These are phyloP conservation scores for Stratiolaelaps scimitus DNA, from an alignment of 1,140 invertebrate species.

Conservation along the genomic window DNA sequence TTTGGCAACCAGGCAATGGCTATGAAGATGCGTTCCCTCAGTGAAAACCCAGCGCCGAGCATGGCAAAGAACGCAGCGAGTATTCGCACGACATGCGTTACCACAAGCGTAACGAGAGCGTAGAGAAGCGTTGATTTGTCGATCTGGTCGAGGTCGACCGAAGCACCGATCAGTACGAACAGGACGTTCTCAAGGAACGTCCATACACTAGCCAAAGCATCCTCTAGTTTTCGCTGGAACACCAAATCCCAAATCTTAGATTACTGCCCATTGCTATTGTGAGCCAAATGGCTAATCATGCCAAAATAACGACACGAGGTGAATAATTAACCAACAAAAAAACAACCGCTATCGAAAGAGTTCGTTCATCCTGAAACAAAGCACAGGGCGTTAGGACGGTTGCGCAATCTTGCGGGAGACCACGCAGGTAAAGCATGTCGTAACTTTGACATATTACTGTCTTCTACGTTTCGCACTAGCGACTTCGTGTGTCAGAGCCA, in stretches of 20 bases:
- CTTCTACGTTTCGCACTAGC: too few relatives aligned
- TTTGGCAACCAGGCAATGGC: slow-evolving; percentile 83
- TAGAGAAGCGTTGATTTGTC: slow-evolving; percentile 39
- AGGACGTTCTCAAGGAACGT: slow-evolving; percentile 84
- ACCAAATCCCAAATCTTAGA: too few relatives aligned
- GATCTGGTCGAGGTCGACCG: slow-evolving; percentile 48
- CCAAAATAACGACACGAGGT: too few relatives aligned
- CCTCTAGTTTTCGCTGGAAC: slow-evolving; percentile 40
- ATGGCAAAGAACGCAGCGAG: slow-evolving; percentile 49
- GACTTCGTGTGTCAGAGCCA: too few relatives aligned
- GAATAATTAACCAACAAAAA: neutral
- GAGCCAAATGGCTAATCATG: too few relatives aligned
- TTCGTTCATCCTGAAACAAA: too few relatives aligned
- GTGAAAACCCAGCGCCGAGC: slow-evolving; percentile 53
- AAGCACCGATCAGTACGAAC: slow-evolving; percentile 75
- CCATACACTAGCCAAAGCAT: slow-evolving; percentile 74
- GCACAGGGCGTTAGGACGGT: too few relatives aligned
- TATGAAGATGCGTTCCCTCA: slow-evolving; percentile 76
- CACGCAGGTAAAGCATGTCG: too few relatives aligned
- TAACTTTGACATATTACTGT: too few relatives aligned
- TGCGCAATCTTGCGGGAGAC: too few relatives aligned
- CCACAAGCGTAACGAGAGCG: slow-evolving; percentile 38
- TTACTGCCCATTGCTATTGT: too few relatives aligned
- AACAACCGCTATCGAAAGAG: too few relatives aligned
- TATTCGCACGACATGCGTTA: slow-evolving; percentile 49